Evolutionary conservation across 1,140 invertebrate genomes (phyloP).

Genomic region (Listronotus oregonensis): DNA sequence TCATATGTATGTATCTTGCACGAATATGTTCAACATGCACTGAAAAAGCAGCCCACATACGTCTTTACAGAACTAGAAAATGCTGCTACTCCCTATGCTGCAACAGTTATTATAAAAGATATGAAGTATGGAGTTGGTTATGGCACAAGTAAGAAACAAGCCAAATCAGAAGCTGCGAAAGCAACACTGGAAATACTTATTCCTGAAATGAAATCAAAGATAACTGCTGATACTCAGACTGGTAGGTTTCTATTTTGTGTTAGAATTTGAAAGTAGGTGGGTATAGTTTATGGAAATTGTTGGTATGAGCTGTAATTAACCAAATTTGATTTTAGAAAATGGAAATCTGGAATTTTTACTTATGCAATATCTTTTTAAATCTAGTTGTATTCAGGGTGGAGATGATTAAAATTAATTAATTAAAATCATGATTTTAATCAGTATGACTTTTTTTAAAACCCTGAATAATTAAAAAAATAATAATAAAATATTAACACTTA

Average conservation of each 20-base stretch:
- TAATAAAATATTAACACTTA: too few relatives aligned
- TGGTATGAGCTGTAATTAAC: too few relatives aligned
- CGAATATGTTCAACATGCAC: constrained; percentile 92
- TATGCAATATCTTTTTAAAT: too few relatives aligned
- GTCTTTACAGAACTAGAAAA: constrained; percentile 94
- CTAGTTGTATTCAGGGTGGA: too few relatives aligned
- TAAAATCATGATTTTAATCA: too few relatives aligned
- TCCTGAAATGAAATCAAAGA: constrained; percentile 87
- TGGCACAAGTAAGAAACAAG: constrained; percentile 93
- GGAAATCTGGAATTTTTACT: too few relatives aligned
- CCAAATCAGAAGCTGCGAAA: constrained; percentile 89
- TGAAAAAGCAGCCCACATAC: constrained; percentile 92
- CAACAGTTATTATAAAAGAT: constrained; percentile 88
- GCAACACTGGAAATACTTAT: constrained; percentile 91
- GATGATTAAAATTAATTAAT: too few relatives aligned
- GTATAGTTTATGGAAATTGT: too few relatives aligned
- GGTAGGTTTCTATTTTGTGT: constrained; percentile 30
- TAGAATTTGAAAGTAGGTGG: not conserved
- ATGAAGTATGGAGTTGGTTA: constrained; percentile 91
- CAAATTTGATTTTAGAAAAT: too few relatives aligned
- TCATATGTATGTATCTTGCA: constrained; percentile 96
- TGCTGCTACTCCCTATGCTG: constrained; percentile 89
- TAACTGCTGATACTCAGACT: constrained; percentile 64
- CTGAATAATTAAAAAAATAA: too few relatives aligned
- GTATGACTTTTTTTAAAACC: too few relatives aligned